phyloP scores from a whole-genome alignment of 1,140 invertebrate genomes.

The Acyrthosiphon pisum region DNA sequence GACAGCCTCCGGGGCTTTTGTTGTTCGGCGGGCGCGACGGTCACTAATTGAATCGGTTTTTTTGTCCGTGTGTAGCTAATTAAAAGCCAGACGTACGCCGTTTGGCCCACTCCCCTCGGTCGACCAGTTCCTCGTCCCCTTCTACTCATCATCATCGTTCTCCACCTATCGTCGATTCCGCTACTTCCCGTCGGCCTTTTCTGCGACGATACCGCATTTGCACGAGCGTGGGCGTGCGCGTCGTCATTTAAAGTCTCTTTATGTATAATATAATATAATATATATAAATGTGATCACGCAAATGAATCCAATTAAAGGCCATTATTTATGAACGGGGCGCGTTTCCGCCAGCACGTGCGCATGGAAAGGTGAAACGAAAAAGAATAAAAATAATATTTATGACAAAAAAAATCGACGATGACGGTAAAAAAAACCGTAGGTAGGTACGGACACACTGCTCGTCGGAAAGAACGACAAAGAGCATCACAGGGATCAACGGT shows the following conservation, averaged over 20 bases:
- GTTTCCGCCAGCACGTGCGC: neutral
- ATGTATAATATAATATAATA: neutral
- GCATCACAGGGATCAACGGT: neutral
- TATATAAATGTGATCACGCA: neutral
- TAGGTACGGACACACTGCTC: neutral
- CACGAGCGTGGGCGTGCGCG: neutral
- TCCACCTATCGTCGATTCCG: neutral
- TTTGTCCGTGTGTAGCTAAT: neutral
- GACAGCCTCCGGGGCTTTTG: slow-evolving; percentile 43
- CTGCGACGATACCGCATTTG: neutral
- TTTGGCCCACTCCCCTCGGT: neutral
- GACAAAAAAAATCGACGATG: neutral
- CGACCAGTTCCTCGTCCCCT: neutral
- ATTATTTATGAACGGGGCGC: neutral
- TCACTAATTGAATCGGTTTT: slow-evolving; percentile 45
- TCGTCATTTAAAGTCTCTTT: neutral
- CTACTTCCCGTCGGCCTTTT: neutral
- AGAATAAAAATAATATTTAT: neutral
- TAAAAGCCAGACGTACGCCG: slow-evolving; percentile 24
- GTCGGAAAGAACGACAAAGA: neutral
- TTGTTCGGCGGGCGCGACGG: neutral
- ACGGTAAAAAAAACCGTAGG: neutral
- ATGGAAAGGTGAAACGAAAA: neutral
- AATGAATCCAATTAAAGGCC: neutral
- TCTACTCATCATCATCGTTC: neutral